These are phyloP conservation scores for Bilobella aurantiaca DNA, from an alignment of 1,140 invertebrate species.

Conservation along the genomic window DNA sequence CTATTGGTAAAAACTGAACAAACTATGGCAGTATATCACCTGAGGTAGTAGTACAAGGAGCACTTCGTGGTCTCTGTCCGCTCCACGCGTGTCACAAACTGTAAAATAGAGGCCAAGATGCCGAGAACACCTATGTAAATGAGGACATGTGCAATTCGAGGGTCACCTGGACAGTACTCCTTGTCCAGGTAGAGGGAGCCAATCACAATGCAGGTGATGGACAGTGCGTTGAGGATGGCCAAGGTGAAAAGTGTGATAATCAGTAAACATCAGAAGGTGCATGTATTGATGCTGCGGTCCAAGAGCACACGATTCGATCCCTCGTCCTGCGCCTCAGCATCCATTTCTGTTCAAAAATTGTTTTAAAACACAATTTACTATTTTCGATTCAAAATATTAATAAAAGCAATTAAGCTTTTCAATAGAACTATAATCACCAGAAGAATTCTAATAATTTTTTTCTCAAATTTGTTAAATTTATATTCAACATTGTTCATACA, in stretches of 20 bases:
- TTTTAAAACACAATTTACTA: too few relatives aligned
- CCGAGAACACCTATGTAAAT: not conserved
- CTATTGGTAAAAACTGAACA: too few relatives aligned
- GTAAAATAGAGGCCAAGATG: not conserved
- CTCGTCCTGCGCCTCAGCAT: too few relatives aligned
- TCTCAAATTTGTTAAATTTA: too few relatives aligned
- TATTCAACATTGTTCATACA: too few relatives aligned
- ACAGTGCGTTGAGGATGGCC: not conserved
- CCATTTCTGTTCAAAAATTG: too few relatives aligned
- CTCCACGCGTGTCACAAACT: not conserved
- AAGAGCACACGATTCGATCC: not conserved
- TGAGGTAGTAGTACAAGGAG: not conserved
- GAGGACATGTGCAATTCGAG: not conserved
- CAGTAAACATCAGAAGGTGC: not conserved
- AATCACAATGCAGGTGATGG: not conserved
- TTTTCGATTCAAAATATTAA: too few relatives aligned
- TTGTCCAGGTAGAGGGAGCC: not conserved
- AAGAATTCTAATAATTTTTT: too few relatives aligned
- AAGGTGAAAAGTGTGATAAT: not conserved
- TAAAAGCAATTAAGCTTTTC: too few relatives aligned
- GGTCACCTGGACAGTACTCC: not conserved
- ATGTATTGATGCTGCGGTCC: not conserved
- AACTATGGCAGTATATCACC: too few relatives aligned
- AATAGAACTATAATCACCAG: too few relatives aligned
- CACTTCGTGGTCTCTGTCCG: not conserved